Conservation (phyloP, 1,140 invertebrate species). For the Asbolus verrucosus region DNA sequence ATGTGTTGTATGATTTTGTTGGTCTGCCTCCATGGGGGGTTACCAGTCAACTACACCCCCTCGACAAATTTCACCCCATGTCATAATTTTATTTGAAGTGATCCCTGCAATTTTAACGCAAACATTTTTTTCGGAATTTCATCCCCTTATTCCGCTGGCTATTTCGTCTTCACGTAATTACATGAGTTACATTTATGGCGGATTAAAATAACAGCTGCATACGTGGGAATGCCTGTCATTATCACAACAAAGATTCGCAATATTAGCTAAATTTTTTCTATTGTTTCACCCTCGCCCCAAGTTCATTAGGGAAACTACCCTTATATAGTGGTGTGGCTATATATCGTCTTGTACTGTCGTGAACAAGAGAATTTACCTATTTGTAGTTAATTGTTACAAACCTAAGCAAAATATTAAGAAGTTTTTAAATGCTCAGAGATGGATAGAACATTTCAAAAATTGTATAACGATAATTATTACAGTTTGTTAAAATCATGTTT, state of each 20-base stretch:
- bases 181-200: no score
- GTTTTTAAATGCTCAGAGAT: no score
- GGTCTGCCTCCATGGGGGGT: constrained; percentile 2
- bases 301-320: constrained; percentile 41
- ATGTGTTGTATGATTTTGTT: constrained; percentile 43
- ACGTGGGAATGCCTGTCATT: no score
- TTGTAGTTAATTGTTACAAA: no score
- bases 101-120: neutral
- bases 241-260: constrained; percentile 27
- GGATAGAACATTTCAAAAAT: no score
- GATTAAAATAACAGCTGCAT: no score
- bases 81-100: neutral
- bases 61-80: constrained; percentile 10
- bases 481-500: no score
- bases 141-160: neutral
- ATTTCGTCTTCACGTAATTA: neutral
- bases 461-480: no score
- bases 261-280: constrained; percentile 41
- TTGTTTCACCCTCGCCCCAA: constrained; percentile 25
- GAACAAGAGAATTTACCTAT: no score
- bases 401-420: no score
- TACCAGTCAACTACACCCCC: constrained; percentile 13
- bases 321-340: neutral
- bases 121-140: neutral
- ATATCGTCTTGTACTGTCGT: constrained; percentile 20